Base-by-base conservation (phyloP, 1,140 invertebrate genomes). In the Xylocopa sonorina region DNA sequence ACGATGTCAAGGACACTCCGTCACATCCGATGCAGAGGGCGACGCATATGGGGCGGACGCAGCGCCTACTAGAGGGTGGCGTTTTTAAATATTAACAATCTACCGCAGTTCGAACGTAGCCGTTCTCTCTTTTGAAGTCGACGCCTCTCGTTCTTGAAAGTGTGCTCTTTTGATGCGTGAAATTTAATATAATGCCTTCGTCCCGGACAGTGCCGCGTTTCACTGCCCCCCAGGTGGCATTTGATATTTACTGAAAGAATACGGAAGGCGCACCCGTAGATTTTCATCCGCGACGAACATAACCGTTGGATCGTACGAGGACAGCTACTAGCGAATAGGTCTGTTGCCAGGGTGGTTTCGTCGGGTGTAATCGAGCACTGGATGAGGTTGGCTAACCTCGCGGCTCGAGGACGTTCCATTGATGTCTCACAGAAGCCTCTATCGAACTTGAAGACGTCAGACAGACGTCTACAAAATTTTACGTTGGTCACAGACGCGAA, bases 171-270 rank as follows among this genome's bases (percentile, higher is more conserved):
- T 46, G 55, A 72, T 24, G 69, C 29, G 55, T 58, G 68, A 71
- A 71, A 55, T 71, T 71, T 71, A 71, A 71, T 71, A 71, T 57
- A 57, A 71, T 57, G 18, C 34, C 24, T 3, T 48, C 60, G 63
- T 21, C 63, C 27, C 27, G 27, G 43, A 51, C n/a, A 6, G 29
- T 51, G 9, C 48, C 50, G 12, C 50, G 48, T 34, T 68, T 50
- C 29, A 21, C 29, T 27, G 18, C 18, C 27, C 46, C 46, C 27
- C n/a, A n/a, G 9, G 18, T 16, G 16, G 12, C 24, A 46, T 67
- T 68, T 41, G 16, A 41, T 68, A 68, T 51, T 68, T 68, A 38
- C 66, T 38, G 32, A 68, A 68, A 68, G 48, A 68, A 68, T 68
- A 53, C 32, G 48, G 12, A 41, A 68, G 32, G n/a, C 5, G n/a